Base-by-base conservation (phyloP, 2,113 vertebrate species). In the Peucedramus taeniatus region DNA sequence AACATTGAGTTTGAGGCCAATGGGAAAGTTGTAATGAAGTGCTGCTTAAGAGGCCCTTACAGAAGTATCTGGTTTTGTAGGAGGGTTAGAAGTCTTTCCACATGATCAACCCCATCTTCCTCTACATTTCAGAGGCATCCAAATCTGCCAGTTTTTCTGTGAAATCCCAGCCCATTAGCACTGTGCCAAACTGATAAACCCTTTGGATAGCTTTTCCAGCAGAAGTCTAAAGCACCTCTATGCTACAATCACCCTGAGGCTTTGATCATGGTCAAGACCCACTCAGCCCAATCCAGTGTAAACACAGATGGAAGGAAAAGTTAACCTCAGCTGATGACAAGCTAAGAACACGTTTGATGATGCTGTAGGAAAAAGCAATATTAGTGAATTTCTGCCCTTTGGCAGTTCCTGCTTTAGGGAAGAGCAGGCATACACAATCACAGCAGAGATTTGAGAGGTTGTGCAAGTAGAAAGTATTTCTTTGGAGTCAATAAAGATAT, bases 1-100 rank as follows among this genome's bases (percentile, higher is more conserved):
- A 96, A 96, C 90, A 95, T 22, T 81, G 92, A 89, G 79, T 83
- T 57, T 40, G 93, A 96, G 83, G 92, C 85, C 85, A 81, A 22
- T 78, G 93, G 72, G 82, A 96, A 95, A 88, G 88, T 71, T 78
- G 76, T 92, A 75, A 88, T 80, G 86, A 93, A 93, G 82, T 83
- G 93, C 45, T 2, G 9, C 51, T 66, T 96, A 90, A 85, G 60
- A 93, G 79, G 85, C 83, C 79, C 56, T 88, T 77, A 56, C 14
- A 54, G 61, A 95, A 75, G 56, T 64, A 71, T 92, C 83, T 86
- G 60, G 24, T 84, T 95, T 85, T 87, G 64, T 82, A 71, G 33
- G 37, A 91, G 24, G 14, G 3, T 53, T 91, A 53, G 37, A 85
- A 95, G 57, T 53, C n/a, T 83, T 37, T 72, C 28, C 40, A 49